Evolutionary conservation across 2,888 invertebrate genomes (phyloP), one percentile per base, ranked within the genome.

Genomic region (Trissolcus japonicus): DNA sequence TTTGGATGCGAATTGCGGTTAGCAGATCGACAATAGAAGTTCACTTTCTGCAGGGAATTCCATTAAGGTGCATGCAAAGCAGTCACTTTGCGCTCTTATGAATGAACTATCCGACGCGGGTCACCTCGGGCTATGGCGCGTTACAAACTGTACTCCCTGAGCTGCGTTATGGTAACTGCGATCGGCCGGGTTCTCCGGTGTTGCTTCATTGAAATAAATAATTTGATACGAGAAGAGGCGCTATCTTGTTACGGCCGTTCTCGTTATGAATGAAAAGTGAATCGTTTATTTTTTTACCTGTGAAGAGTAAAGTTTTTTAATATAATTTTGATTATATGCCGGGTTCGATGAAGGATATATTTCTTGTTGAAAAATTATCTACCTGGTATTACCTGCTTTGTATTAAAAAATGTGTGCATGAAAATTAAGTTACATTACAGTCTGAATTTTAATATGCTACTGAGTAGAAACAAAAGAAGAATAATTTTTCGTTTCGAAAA

Each of bases 51-150:
- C 67, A 72, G 72, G 79, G 78, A 79, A 80, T 79, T 73, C 82
- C 84, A 85, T 84, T 85, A 83, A 84, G 80, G 82, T 82, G 81
- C 79, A 84, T 84, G 82, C 81, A 84, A 82, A 84, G 76, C 79
- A 80, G 69, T 63, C 63, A 61, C 67, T 61, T 69, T 59, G 77
- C 72, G 40, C 56, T 35, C 11, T 67, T 66, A 76, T 79, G 73
- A 79, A 79, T 79, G 75, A 79, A 54, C 60, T 75, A 78, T 74
- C 62, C 40, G 59, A 53, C 72, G 46, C 25, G 43, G 73, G 66
- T 66, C 60, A 73, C 73, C 73, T 60, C 60, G 35, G 73, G 73
- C 66, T 73, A 73, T 54, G 53, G 43, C 50, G 69, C 17, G 50
- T 19, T 60, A 43, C 62, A 57, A 72, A 35, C 63, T 53, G 50